Evolutionary conservation across 2,113 vertebrate species (phyloP), one percentile per base, ranked within the genome.

Genomic region (Triplophysa rosa): DNA sequence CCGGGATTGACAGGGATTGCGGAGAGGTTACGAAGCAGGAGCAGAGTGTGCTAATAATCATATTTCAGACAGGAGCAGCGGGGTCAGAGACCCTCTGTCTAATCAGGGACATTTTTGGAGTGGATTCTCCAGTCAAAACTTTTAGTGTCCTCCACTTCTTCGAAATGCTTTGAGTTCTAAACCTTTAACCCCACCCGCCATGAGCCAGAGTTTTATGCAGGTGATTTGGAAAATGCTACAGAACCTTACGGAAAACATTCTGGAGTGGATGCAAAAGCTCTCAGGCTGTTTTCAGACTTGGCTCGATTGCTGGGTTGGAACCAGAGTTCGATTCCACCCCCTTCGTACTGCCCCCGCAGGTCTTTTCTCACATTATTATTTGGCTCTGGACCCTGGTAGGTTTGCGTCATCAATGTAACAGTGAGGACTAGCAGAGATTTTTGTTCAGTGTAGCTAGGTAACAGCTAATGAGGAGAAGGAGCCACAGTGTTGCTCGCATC

Each of bases 21-120:
- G 49, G 58, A 45, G n/a, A 78, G 83, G 74, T 74, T 58, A 81
- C 78, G 66, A 74, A 49, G 56, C 58, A 47, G 23, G 17, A 42
- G 62, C 72, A 54, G 45, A 45, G 47, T 23, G 56, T 17, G 23
- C 49, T 80, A 72, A 77, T 77, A 24, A 71, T 23, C 61, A 40
- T 33, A 80, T 67, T 73, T 42, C 73, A 24, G 19, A 65, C 23
- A 8, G 26, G 21, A 67, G 1, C 26, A 8, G 67, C 21, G 17
- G 8, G 45, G 47, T 79, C 49, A 73, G 63, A 21, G 56, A 67
- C 52, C 68, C 58, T 12, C 56, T 40, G 17, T 68, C 40, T 82
- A 67, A 76, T 70, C 77, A 66, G 29, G 80, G 58, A 61, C 23
- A 70, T 64, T 72, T 56, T 29, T 62, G 54, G 49, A 62, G 40